Evolutionary conservation across 2,888 invertebrate genomes (phyloP).

Genomic region (Ptychoptera albimana): DNA sequence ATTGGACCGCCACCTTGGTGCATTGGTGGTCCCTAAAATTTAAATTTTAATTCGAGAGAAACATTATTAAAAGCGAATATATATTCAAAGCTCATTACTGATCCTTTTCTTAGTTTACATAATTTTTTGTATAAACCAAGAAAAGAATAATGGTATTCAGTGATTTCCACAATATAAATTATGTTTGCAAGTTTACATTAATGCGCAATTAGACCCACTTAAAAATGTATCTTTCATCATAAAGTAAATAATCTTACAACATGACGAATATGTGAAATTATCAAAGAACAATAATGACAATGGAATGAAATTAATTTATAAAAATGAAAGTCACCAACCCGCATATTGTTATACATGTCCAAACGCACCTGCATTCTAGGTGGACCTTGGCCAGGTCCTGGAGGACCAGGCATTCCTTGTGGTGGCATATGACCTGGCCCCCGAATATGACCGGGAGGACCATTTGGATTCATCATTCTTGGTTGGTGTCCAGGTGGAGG

Average conservation of each 20-base stretch:
- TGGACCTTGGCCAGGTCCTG: constrained; percentile 41
- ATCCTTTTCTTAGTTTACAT: too few relatives aligned
- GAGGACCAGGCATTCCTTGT: constrained; percentile 37
- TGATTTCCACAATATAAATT: too few relatives aligned
- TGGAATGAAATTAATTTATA: too few relatives aligned
- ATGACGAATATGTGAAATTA: too few relatives aligned
- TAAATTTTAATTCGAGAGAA: constrained; percentile 11
- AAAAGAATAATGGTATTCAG: too few relatives aligned
- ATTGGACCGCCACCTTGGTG: constrained; percentile 37
- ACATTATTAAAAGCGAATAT: constrained; percentile 6
- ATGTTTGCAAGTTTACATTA: too few relatives aligned
- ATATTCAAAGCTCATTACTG: background rate
- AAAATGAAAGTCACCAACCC: too few relatives aligned
- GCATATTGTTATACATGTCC: too few relatives aligned
- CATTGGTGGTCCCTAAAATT: constrained; percentile 35
- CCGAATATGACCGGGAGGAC: constrained; percentile 39
- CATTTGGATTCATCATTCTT: constrained; percentile 41
- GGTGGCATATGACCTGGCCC: constrained; percentile 38
- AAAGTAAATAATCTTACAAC: too few relatives aligned
- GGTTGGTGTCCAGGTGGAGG: constrained; percentile 33
- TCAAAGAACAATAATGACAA: too few relatives aligned
- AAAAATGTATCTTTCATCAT: too few relatives aligned
- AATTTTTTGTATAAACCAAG: constrained; percentile 3
- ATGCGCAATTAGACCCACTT: too few relatives aligned
- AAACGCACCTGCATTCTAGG: constrained; percentile 40